Evolutionary conservation across 1,140 invertebrate species (phyloP).

Genomic region (Diuraphis noxia): DNA sequence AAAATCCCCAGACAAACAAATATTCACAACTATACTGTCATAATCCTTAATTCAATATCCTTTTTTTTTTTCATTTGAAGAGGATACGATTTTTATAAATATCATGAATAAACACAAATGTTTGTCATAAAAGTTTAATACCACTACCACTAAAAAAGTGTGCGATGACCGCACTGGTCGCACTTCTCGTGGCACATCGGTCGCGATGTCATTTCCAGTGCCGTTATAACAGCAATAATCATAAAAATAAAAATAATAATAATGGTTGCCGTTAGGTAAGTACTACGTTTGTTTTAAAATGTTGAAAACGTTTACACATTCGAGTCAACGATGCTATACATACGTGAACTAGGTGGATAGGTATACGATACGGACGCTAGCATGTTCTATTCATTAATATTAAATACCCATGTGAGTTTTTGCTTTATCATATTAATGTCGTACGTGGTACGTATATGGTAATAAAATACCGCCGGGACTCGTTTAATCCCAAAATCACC

Average conservation of each 20-base stretch:
- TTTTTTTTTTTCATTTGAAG: too few relatives aligned
- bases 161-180: neutral
- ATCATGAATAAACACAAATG: too few relatives aligned
- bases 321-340: neutral
- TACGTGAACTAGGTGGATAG: neutral
- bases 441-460: neutral
- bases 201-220: too few relatives aligned
- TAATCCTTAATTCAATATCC: too few relatives aligned
- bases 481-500: conserved; percentile 25
- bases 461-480: conserved; percentile 42
- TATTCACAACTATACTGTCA: too few relatives aligned
- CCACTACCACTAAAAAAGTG: neutral
- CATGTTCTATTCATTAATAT: neutral
- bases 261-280: neutral
- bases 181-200: neutral
- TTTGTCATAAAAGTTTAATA: neutral
- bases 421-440: neutral
- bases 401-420: neutral
- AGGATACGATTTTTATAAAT: too few relatives aligned
- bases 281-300: neutral
- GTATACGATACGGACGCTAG: neutral
- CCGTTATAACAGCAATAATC: neutral
- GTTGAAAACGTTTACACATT: neutral
- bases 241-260: neutral
- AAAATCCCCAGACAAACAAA: too few relatives aligned